A percentile compares a stretch with the other conserved stretches of the same genome.
phyloP scores from a whole-genome alignment of 2,113 vertebrate genomes.

The Cebus imitator region DNA sequence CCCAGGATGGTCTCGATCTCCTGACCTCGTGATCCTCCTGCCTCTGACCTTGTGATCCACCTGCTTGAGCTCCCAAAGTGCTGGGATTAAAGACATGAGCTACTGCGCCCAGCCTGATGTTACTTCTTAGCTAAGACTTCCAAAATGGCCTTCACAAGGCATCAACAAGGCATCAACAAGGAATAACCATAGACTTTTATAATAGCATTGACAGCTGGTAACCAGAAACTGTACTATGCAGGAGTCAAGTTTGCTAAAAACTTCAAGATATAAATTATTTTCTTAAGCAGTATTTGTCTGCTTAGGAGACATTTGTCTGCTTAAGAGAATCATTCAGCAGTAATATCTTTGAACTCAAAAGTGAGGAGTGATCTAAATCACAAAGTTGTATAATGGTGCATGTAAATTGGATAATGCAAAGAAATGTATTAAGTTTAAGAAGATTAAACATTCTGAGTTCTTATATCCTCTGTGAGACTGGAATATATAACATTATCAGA shows the following conservation, averaged over 20 bases:
- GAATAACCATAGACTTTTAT: neutral
- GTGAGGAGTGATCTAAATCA: neutral
- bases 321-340: neutral
- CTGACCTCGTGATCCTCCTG: too few species aligned
- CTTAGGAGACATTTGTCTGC: neutral
- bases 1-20: too few species aligned
- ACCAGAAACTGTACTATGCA: neutral
- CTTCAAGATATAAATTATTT: slow-evolving; percentile 16
- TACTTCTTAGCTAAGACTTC: slow-evolving; percentile 5
- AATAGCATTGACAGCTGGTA: slow-evolving; percentile 12
- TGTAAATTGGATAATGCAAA: neutral
- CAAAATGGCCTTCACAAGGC: neutral
- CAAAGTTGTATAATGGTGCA: neutral
- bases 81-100: too few species aligned
- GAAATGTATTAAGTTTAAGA: slow-evolving; percentile 20
- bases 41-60: too few species aligned
- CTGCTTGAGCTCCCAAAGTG: too few species aligned
- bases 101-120: too few species aligned
- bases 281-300: slow-evolving; percentile 11
- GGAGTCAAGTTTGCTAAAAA: slow-evolving; percentile 7
- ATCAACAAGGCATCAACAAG: neutral
- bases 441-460: slow-evolving; percentile 36
- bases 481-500: neutral
- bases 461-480: neutral
- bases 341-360: slow-evolving; percentile 30